Evolutionary conservation across 2,888 invertebrate species (phyloP).

Genomic region (Hirtodrosophila cameraria): DNA sequence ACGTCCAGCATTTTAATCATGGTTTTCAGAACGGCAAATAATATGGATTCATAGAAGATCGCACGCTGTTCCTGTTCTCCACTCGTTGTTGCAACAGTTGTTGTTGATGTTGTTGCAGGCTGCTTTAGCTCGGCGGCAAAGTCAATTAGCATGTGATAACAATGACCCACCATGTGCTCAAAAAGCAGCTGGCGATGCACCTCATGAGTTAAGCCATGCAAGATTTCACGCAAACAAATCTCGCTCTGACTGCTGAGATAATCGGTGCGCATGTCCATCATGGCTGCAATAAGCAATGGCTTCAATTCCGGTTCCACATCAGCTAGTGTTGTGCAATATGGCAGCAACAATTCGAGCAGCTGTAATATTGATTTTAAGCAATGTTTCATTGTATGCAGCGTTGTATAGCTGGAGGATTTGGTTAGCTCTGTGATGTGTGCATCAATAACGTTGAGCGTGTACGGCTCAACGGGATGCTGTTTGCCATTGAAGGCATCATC

Average conservation of each 20-base stretch:
- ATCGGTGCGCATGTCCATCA: conserved; percentile 91
- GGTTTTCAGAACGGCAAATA: conserved; percentile 86
- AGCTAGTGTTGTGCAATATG: conserved; percentile 51
- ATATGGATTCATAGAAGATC: conserved; percentile 80
- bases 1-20: conserved; percentile 94
- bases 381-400: conserved; percentile 83
- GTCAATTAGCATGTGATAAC: conserved; percentile 88
- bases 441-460: conserved; percentile 83
- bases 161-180: conserved; percentile 87
- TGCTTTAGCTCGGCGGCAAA: conserved; percentile 84
- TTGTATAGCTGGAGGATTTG: conserved; percentile 78
- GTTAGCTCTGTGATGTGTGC: conserved; percentile 83
- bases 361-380: conserved; percentile 82
- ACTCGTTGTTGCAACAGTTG: conserved; percentile 22
- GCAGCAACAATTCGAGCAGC: conserved; percentile 80
- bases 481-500: conserved; percentile 80
- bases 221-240: conserved; percentile 85
- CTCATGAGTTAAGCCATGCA: conserved; percentile 84
- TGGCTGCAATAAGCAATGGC: conserved; percentile 86
- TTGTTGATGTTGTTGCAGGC: neutral
- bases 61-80: conserved; percentile 59
- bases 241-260: conserved; percentile 88
- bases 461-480: conserved; percentile 82
- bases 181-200: conserved; percentile 88
- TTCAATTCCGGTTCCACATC: conserved; percentile 78